Conservation (phyloP, 1,140 invertebrate species). For the Cylas formicarius region DNA sequence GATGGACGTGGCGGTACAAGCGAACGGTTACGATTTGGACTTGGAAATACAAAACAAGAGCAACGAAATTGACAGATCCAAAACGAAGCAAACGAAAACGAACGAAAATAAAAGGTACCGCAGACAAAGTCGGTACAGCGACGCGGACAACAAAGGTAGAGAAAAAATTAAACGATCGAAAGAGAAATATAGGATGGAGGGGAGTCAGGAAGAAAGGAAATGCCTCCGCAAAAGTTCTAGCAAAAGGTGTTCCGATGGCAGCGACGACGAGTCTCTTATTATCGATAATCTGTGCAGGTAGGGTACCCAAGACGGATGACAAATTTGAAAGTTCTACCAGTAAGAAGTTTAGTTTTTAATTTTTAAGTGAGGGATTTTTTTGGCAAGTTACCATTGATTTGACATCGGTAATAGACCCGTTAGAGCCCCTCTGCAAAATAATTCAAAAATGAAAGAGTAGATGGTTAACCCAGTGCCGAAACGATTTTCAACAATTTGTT, state of each 20-base stretch:
- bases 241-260: conserved; percentile 11
- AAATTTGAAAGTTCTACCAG: too few relatives aligned
- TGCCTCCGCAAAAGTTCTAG: conserved; percentile 10
- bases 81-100: conserved; percentile 27
- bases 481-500: too few relatives aligned
- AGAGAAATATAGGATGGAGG: conserved; percentile 19
- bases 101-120: conserved; percentile 25
- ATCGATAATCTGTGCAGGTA: too few relatives aligned
- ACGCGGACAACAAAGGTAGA: conserved; percentile 4
- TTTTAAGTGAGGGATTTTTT: too few relatives aligned
- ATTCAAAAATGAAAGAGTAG: too few relatives aligned
- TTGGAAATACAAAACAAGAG: conserved; percentile 23
- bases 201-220: conserved; percentile 17
- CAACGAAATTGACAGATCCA: conserved; percentile 12
- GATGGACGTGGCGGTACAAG: conserved; percentile 50
- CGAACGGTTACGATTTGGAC: conserved; percentile 52
- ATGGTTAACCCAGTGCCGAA: too few relatives aligned
- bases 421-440: too few relatives aligned
- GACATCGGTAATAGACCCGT: too few relatives aligned
- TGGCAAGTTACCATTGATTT: too few relatives aligned
- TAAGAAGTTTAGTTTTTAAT: too few relatives aligned
- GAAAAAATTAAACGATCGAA: conserved; percentile 14
- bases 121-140: conserved; percentile 15
- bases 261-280: conserved; percentile 16
- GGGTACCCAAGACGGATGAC: too few relatives aligned